Evolutionary conservation across 2,888 invertebrate genomes (phyloP), one percentile per base, ranked within the genome.

Genomic region (Chrysolina americana): DNA sequence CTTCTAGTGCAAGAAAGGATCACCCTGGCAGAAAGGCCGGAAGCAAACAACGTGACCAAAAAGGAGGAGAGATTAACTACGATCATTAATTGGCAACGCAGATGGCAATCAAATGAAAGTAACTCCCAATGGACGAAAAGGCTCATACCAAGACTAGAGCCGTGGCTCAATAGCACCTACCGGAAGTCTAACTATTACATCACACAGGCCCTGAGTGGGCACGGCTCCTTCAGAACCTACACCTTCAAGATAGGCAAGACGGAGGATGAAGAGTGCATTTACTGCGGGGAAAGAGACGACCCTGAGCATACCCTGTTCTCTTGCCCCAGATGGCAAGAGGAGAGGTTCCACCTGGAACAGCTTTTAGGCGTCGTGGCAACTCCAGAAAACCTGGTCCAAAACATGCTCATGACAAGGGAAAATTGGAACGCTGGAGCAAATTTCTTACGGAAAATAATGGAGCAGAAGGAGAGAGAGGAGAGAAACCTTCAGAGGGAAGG

Each of bases 41-140:
- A 15, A 9, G n/a, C n/a, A 9, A 17, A 48, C 9, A n/a, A 48
- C 4, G 9, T 5, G 9, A n/a, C 17, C 6, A 66, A 47, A n/a
- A 50, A 21, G n/a, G 28, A 47, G 15, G 66, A 4, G 8, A 66
- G 50, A 17, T n/a, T 8, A 0, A 15, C 11, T 8, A 48, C 36
- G 2, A 19, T 66, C 1, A 8, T 50, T 2, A n/a, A 1, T 10
- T 71, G 71, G 71, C 71, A 66, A 19, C 4, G n/a, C 0, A 41
- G 17, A 11, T 71, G 64, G 65, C 6, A 23, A 9, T 1, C 28
- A 1, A 41, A 71, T 9, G 21, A 19, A 2, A 21, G 5, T 3
- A 50, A 17, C 21, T 68, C 19, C 10, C 59, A 71, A 44, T 64
- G 72, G 72, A 72, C 72, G 0, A 68, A 68, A 36, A n/a, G 48